Evolutionary conservation across 2,113 vertebrate genomes (phyloP), one percentile per base, ranked within the genome.

Genomic region (Diadophis punctatus): DNA sequence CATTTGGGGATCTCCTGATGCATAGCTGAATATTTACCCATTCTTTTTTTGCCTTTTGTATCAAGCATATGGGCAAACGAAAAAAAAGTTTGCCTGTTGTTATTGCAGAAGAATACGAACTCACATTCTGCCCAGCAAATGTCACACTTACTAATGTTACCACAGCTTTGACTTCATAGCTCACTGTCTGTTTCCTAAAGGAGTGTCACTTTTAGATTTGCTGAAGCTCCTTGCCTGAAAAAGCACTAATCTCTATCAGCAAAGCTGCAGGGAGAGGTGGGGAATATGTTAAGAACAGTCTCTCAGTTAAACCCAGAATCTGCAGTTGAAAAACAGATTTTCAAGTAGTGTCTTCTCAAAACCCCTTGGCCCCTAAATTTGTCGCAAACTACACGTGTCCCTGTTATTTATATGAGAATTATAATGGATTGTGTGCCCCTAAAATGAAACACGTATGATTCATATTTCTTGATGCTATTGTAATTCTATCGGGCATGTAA

Each of bases 131-230:
- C 86, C 55, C 80, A 46, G 90, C 91, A 92, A 96, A 95, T 94
- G 95, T 97, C 94, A 95, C 92, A 90, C 94, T 94, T 96, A 48
- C 96, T 97, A 96, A 96, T 95, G 93, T 96, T 97, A 96, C 94
- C 91, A 90, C 90, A 87, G 96, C 94, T 87, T 92, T 2, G 25
- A 94, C 91, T 92, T 92, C 84, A 18, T 90, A 94, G 94, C 4
- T 91, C 90, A 93, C 91, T 94, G 94, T 68, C 91, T 89, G 93
- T 39, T 90, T 85, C 88, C 94, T 96, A 94, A 94, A 93, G 51
- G 89, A 89, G 49, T 94, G 96, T 94, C 95, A 95, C 0, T 0
- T 93, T 91, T 88, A 89, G 95, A 94, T 84, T 52, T 56, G 91
- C 91, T 63, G 46, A 94, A 92, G 96, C 91, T 92, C 85, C 89